These are phyloP conservation scores for Jordanella pulchra DNA, from an alignment of 2,797 vertebrate species.

Conservation along the genomic window DNA sequence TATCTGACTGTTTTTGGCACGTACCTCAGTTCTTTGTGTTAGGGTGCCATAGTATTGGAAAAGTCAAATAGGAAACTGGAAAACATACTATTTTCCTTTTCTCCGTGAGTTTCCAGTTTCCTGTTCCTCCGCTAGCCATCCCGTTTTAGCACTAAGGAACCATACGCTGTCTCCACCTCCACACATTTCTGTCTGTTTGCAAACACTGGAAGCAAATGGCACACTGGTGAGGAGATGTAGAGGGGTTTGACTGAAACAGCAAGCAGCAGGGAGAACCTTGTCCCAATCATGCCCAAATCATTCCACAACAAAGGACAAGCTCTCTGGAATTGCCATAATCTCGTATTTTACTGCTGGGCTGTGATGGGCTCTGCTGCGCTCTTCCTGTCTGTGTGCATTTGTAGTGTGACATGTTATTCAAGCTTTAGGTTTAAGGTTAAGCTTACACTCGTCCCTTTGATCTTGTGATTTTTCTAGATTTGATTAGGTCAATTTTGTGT, in stretches of 20 bases:
- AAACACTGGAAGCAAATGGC: conserved; percentile 66
- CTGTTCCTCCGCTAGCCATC: conserved; percentile 21
- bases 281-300: conserved; percentile 73
- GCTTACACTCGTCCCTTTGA: conserved; percentile 45
- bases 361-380: conserved; percentile 50
- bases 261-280: conserved; percentile 51
- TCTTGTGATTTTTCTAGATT: conserved; percentile 34
- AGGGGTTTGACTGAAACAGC: conserved; percentile 54
- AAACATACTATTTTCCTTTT: conserved; percentile 14
- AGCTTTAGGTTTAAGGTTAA: conserved; percentile 37
- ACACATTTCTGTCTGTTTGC: conserved; percentile 59
- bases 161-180: conserved; percentile 30
- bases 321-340: conserved; percentile 66
- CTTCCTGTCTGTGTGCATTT: conserved; percentile 26
- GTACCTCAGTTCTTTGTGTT: conserved; percentile 28
- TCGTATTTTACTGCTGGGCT: conserved; percentile 69
- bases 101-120: conserved; percentile 11
- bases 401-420: conserved; percentile 46
- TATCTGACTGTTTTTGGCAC: conserved; percentile 26
- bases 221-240: conserved; percentile 65
- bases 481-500: conserved; percentile 40
- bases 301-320: conserved; percentile 77
- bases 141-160: conserved; percentile 46
- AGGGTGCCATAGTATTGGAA: conserved; percentile 17
- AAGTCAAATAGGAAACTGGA: conserved; percentile 27